These are phyloP conservation scores for Nephila pilipes DNA, from an alignment of 1,140 invertebrate genomes.

Conservation along the genomic window DNA sequence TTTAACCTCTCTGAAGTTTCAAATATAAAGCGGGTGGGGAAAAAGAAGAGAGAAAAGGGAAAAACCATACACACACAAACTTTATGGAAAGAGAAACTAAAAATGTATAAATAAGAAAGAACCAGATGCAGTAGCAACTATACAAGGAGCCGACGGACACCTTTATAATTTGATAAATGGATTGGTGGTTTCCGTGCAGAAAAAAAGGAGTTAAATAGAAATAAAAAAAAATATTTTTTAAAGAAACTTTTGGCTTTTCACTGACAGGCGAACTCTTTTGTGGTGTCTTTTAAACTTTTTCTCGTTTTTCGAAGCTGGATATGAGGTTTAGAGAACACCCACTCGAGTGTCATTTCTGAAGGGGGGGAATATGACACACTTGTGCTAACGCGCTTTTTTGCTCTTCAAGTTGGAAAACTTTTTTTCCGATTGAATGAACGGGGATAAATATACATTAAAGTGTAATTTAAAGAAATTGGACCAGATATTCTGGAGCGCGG, in stretches of 20 bases:
- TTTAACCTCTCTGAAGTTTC: not conserved
- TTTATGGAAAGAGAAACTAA: constrained; percentile 13
- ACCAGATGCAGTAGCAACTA: not conserved
- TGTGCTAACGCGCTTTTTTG: not conserved
- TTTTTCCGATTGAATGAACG: not conserved
- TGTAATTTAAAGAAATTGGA: not conserved
- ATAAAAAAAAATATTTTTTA: not conserved
- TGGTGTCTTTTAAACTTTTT: constrained; percentile 11
- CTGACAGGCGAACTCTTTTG: constrained; percentile 14
- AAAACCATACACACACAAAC: not conserved
- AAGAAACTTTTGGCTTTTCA: constrained; percentile 26
- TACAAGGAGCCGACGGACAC: constrained; percentile 19
- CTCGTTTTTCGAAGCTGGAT: not conserved
- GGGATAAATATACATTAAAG: not conserved
- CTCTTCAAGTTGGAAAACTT: not conserved
- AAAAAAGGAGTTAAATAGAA: not conserved
- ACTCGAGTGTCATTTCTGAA: constrained; percentile 22
- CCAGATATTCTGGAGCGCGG: too few species aligned
- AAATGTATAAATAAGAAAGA: not conserved
- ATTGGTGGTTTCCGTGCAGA: constrained; percentile 43
- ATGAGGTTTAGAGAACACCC: not conserved
- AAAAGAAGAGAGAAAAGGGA: not conserved
- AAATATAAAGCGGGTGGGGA: not conserved
- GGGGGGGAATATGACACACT: not conserved
- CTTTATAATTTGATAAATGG: constrained; percentile 69